Base-by-base conservation (phyloP, 2,888 invertebrate species). In the Nomada ferruginata region DNA sequence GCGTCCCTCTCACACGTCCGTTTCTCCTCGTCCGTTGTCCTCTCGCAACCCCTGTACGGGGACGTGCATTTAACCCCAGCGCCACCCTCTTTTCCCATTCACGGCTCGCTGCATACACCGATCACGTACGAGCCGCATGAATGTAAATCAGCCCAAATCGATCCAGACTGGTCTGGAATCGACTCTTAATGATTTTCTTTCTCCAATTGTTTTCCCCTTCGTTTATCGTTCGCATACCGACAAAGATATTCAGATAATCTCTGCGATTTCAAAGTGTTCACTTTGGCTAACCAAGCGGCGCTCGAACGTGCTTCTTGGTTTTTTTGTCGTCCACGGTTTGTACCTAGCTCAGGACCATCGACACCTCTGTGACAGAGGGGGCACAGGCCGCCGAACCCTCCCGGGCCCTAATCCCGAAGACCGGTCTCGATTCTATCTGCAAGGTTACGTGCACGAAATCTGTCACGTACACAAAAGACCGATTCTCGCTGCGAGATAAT, bases 21-120 rank as follows among this genome's bases (percentile, higher is more conserved):
- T 64, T 70, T 85, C 78, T 81, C 77, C 73, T 70, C 79, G 85
- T 82, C 84, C 83, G 76, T 76, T 87, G 82, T 76, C 84, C 85
- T 84, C 87, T 78, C 66, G 80, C 84, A 85, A 87, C 80, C 87
- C 82, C 85, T 87, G 87, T 69, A 84, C 83, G 83, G 71, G 79
- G 71, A 88, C 82, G 82, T 82, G 83, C 87, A 79, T 87, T 86
- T 87, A 86, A 87, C 83, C 87, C 78, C 80, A 71, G 72, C 86
- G 86, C 71, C 83, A 70, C 77, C 50, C 65, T 73, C 64, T 69
- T 75, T 79, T 77, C 70, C 81, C 84, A 87, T 85, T 89, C 86
- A 83, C 84, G 83, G 81, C 82, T 87, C 87, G 83, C 63, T 80
- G 88, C 85, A 77, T 84, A 86, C 82, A 55, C 75, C 78, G 78